phyloP scores from a whole-genome alignment of 37 sponge, comb jelly and placozoan species.

The Spongilla lacustris region DNA sequence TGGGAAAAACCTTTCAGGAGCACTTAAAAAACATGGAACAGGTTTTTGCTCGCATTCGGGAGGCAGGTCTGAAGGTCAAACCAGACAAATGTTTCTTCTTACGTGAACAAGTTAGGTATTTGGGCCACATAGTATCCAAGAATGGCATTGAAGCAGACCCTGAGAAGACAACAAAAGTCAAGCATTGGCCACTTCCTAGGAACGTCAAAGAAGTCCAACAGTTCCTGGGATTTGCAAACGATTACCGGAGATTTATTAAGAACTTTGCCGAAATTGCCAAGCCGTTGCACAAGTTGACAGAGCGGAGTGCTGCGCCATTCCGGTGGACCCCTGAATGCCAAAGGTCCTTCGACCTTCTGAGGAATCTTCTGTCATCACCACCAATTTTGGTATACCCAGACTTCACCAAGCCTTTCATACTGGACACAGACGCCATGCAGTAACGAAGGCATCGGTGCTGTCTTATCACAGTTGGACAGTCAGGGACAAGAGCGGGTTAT shows the following conservation, averaged over 20 bases:
- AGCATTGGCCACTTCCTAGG: constrained; percentile 3
- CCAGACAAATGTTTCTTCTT: constrained; percentile 29
- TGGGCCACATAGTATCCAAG: constrained; percentile 48
- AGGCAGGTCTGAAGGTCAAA: constrained; percentile 35
- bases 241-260: constrained; percentile 25
- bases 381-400: constrained; percentile 40
- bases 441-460: constrained; percentile 22
- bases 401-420: constrained; percentile 27
- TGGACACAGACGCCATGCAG: constrained; percentile 57
- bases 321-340: constrained; percentile 30
- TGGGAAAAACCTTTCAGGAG: constrained; percentile 28
- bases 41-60: constrained; percentile 28
- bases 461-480: constrained; percentile 17
- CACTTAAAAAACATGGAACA: constrained; percentile 19
- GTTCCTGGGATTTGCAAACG: constrained; percentile 32
- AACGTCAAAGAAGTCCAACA: background rate
- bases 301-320: constrained; percentile 4
- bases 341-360: constrained; percentile 16
- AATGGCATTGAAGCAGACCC: constrained; percentile 2
- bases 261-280: constrained; percentile 39
- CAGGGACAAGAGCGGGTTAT: constrained; percentile 18
- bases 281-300: constrained; percentile 38
- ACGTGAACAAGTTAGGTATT: constrained; percentile 17
- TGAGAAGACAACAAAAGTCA: background rate
- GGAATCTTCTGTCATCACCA: constrained; percentile 6